A percentile compares a stretch with the other conserved stretches of the same genome.
phyloP scores from a whole-genome alignment of 2,797 vertebrate genomes.

The Stomatorhinus walkeri region DNA sequence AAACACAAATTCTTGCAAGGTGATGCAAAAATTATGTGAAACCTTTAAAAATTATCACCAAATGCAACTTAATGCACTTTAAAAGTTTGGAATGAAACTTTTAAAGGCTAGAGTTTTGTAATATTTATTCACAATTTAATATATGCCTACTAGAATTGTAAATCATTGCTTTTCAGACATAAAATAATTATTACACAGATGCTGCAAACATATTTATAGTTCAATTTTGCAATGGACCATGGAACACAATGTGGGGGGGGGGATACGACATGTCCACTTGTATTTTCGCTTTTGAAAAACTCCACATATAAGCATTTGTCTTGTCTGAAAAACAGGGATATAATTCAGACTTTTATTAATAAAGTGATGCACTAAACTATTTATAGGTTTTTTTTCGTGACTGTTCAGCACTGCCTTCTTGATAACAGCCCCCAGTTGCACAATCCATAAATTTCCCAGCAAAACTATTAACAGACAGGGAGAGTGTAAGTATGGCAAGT shows the following conservation, averaged over 20 bases:
- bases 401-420: neutral
- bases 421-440: neutral
- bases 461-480: slow-evolving; percentile 11
- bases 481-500: slow-evolving; percentile 24
- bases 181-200: neutral
- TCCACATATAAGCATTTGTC: neutral
- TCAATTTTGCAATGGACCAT: neutral
- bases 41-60: neutral
- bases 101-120: neutral
- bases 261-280: neutral
- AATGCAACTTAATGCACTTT: neutral
- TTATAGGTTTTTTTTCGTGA: neutral
- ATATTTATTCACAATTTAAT: neutral
- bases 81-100: neutral
- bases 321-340: neutral
- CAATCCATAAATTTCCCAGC: neutral
- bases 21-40: neutral
- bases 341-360: neutral
- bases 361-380: neutral
- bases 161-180: neutral
- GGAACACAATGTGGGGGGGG: neutral
- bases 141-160: neutral
- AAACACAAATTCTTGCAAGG: neutral
- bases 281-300: neutral
- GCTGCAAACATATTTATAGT: neutral